Base-by-base conservation (phyloP, 2,888 invertebrate genomes). In the Drosophila vallismaia region DNA sequence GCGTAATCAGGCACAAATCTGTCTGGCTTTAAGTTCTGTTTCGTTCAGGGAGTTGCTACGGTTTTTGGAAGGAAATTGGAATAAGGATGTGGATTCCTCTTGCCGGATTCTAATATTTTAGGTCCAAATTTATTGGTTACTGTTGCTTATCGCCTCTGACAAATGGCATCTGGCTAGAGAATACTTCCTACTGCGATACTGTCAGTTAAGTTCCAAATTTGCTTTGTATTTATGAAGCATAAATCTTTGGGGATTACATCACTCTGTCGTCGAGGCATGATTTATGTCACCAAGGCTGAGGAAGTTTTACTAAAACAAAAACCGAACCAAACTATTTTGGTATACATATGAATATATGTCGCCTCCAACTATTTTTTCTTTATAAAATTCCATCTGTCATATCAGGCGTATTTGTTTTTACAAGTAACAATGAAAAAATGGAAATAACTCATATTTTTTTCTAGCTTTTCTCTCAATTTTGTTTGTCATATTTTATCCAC, bases 91-190 rank as follows among this genome's bases (percentile, higher is more conserved):
- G 56, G 55, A 29, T 45, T 51, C 40, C 51, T 19, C 29, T 24
- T 9, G 42, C 24, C 28, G 49, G 51, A 75, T 64, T 63, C 67
- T 68, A 70, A 63, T 63, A 76, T 84, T 78, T 84, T 68, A 59
- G 53, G 81, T 78, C 74, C 78, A 78, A 76, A 69, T 81, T 80
- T 84, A 80, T 80, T 80, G 72, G 76, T 59, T 36, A 31, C 40
- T 58, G 28, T 52, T 63, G 63, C 72, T 76, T 80, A 76, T 68
- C 74, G 50, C 59, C 45, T 14, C 64, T 79, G 79, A 82, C 80
- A 79, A 79, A 83, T 66, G 67, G 79, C 58, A 60, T 57, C 50
- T 49, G 33, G 28, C 59, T 42, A n/a, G 31, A 24, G 48, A 42
- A 62, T 59, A 29, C 49, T 19, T 55, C 28, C 28, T 6, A 28